Evolutionary conservation across 2,888 invertebrate genomes (phyloP).

Genomic region (Clepsis dumicolana): DNA sequence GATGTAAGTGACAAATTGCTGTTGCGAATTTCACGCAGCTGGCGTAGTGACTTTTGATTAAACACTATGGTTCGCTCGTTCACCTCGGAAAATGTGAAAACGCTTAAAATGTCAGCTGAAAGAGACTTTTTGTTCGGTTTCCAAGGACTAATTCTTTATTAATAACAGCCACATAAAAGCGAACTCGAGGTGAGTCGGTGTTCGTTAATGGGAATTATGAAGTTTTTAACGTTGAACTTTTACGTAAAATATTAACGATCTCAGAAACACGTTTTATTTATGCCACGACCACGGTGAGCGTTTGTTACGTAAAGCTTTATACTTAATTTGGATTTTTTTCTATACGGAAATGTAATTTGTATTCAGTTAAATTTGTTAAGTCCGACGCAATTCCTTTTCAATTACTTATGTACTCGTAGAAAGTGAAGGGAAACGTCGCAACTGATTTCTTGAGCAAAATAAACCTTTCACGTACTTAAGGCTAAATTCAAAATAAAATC

Average conservation of each 20-base stretch:
- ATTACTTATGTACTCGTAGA: constrained; percentile 27
- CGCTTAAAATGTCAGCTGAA: constrained; percentile 18
- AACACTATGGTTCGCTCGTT: constrained; percentile 38
- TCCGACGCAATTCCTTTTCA: constrained; percentile 36
- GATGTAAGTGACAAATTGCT: constrained; percentile 57
- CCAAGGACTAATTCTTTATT: constrained; percentile 41
- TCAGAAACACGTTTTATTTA: constrained; percentile 2
- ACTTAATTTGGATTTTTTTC: constrained; percentile 27
- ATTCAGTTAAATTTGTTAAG: constrained; percentile 27
- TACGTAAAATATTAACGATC: constrained; percentile 18
- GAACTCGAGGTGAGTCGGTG: constrained; percentile 29
- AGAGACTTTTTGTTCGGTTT: constrained; percentile 25
- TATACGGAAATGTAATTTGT: constrained; percentile 35
- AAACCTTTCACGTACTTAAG: not conserved
- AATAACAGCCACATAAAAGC: constrained; percentile 38
- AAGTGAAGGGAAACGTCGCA: constrained; percentile 6
- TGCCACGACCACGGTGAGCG: constrained; percentile 4
- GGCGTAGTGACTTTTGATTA: constrained; percentile 61
- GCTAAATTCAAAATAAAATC: not conserved
- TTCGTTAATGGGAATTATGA: constrained; percentile 40
- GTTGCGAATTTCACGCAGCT: constrained; percentile 57
- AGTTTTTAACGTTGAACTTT: constrained; percentile 36
- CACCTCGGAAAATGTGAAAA: constrained; percentile 30
- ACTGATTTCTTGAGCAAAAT: constrained; percentile 16
- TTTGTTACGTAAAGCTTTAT: constrained; percentile 17